Evolutionary conservation across 2,797 vertebrate species (phyloP), one percentile per base, ranked within the genome.

Genomic region (Acanthiza pusilla): DNA sequence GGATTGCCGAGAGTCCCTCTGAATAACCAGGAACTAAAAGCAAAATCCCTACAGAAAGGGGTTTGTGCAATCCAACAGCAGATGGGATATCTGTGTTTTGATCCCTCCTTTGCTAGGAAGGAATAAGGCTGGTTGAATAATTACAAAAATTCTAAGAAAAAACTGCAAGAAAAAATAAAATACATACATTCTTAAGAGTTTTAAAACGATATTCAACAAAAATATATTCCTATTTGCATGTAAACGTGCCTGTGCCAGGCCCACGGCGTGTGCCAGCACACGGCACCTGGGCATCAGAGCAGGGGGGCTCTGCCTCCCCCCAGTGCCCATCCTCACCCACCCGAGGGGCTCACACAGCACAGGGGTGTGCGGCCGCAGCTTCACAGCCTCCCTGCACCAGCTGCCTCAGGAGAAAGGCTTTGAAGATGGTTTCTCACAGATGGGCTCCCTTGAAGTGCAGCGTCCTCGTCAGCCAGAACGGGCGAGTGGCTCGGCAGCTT

Each of bases 371-470:
- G 85, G 80, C 88, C n/a, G 63, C 88, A 36, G 70, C 47, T 25
- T 10, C 18, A 10, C 50, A 23, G 67, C 85, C 68, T 43, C 51
- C 60, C 81, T 21, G 29, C 53, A 17, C 5, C 91, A 53, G 68
- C 85, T 27, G 3, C 6, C 83, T 5, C 21, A 29, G 57, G 77
- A 54, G 73, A 58, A 16, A 0, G 48, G 51, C 94, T 91, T 60
- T 42, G 89, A 66, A 86, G 92, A n/a, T 1, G 43, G 13, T 17
- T 85, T 22, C 86, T 71, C 85, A 54, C 92, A 90, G 77, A 84
- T 27, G 85, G 92, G 92, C 65, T 76, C 92, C 88, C 89, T 34
- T 45, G 48, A 61, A 93, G 89, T 1, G 40, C 89, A 27, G 22
- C 36, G 34, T 45, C 91, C 60, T 34, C 86, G 30, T 3, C 86